phyloP scores from a whole-genome alignment of 2,797 vertebrate genomes.

The Acrossocheilus fasciatus region DNA sequence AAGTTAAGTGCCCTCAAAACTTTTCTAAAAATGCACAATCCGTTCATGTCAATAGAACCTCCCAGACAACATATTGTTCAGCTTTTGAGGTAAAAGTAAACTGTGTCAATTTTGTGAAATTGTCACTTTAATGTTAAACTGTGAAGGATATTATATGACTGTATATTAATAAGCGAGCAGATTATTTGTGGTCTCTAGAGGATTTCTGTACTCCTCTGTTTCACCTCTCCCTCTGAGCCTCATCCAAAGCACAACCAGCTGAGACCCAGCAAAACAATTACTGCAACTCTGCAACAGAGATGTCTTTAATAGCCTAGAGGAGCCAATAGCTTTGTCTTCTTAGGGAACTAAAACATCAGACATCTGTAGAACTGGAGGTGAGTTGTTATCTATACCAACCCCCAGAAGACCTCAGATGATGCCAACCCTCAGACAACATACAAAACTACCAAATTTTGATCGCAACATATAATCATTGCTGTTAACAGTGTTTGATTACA shows the following conservation, averaged over 20 bases:
- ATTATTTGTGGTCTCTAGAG: slow-evolving; percentile 52
- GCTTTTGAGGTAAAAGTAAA: neutral
- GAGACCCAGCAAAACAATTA: slow-evolving; percentile 80
- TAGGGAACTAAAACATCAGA: slow-evolving; percentile 37
- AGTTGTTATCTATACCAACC: slow-evolving; percentile 3
- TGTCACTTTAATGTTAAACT: neutral
- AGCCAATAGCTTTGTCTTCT: neutral
- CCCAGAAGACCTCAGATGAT: too few species aligned
- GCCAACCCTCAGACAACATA: too few species aligned
- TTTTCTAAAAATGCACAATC: neutral
- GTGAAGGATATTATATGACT: slow-evolving; percentile 10
- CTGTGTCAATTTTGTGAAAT: neutral
- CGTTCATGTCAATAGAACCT: neutral
- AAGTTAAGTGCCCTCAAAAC: neutral
- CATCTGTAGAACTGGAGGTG: slow-evolving; percentile 3
- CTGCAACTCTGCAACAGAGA: slow-evolving; percentile 46
- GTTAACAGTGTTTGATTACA: too few species aligned
- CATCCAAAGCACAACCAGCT: slow-evolving; percentile 75
- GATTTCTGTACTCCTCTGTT: slow-evolving; percentile 67
- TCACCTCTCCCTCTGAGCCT: slow-evolving; percentile 74
- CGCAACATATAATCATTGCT: too few species aligned
- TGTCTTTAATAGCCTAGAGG: slow-evolving; percentile 25
- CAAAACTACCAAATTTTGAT: too few species aligned
- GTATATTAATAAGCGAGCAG: slow-evolving; percentile 29
- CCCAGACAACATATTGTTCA: neutral